phyloP scores from a whole-genome alignment of 2,113 vertebrate species.

The Phylloscopus whistleri region DNA sequence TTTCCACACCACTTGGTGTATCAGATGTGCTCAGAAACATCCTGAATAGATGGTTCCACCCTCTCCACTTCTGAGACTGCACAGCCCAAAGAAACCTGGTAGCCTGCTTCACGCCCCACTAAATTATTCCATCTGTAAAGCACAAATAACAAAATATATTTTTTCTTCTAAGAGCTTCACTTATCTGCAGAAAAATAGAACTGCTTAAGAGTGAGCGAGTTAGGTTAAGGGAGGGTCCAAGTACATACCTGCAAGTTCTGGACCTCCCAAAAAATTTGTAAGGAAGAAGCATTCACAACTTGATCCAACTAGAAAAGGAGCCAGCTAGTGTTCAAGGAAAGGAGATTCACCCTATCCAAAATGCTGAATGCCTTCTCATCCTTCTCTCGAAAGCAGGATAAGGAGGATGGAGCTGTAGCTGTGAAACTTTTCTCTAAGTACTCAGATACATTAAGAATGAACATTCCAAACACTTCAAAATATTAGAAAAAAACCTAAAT shows the following conservation, averaged over 20 bases:
- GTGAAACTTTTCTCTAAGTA: background rate
- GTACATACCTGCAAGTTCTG: background rate
- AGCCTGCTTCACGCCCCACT: background rate
- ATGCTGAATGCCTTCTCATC: background rate
- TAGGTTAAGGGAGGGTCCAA: background rate
- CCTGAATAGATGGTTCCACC: background rate
- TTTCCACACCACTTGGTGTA: background rate
- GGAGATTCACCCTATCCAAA: background rate
- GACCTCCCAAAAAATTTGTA: background rate
- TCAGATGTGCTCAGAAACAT: background rate
- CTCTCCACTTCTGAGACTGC: background rate
- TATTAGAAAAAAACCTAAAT: background rate
- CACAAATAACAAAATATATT: constrained; percentile 54
- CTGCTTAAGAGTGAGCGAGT: constrained; percentile 5
- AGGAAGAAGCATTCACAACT: background rate
- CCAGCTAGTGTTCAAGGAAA: background rate
- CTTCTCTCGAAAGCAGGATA: background rate
- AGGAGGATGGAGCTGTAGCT: background rate
- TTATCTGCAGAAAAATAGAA: constrained; percentile 58
- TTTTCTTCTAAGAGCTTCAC: constrained; percentile 43
- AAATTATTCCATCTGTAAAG: constrained; percentile 31
- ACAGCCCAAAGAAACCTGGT: background rate
- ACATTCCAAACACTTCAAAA: constrained; percentile 22
- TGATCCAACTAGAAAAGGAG: background rate
- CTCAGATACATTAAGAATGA: background rate